Evolutionary conservation across 2,113 vertebrate species (phyloP).

Genomic region (human (Homo sapiens)): GRCh38 chr1:193672001-193672500

Average conservation of each 20-base stretch:
- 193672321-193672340: neutral
- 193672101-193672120: neutral
- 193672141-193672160: neutral
- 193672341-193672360: neutral
- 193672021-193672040: neutral
- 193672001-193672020: neutral
- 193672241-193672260: neutral
- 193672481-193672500: neutral
- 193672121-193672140: neutral
- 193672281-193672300: neutral
- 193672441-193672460: neutral
- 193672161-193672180: neutral
- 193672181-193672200: neutral
- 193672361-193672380: neutral
- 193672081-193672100: neutral
- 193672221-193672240: no score
- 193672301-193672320: neutral
- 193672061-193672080: neutral
- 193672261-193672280: neutral
- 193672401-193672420: neutral
- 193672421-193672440: neutral
- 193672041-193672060: neutral
- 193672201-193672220: neutral
- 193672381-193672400: neutral
- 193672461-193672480: neutral